phyloP scores from a whole-genome alignment of 2,888 invertebrate species.

The Drosophila anceps region DNA sequence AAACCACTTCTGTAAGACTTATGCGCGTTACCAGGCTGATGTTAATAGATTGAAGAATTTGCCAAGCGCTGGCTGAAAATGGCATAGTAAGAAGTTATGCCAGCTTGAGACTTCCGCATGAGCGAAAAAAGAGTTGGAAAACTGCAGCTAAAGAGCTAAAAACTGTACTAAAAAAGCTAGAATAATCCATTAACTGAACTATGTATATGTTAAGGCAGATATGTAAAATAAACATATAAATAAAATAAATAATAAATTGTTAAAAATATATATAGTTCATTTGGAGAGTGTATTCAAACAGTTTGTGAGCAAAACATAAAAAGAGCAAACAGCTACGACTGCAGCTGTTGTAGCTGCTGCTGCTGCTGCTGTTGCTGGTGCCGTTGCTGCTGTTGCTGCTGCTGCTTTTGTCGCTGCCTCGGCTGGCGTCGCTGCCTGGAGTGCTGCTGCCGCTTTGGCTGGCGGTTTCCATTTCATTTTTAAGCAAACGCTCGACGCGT shows the following conservation, averaged over 20 bases:
- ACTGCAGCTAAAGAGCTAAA: not conserved
- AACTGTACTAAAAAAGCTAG: too few species aligned
- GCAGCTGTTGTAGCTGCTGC: not conserved
- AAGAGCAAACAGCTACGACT: not conserved
- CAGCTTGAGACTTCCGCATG: not conserved
- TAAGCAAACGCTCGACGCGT: slow-evolving; percentile 81
- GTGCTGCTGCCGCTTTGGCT: slow-evolving; percentile 19
- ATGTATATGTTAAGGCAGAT: too few species aligned
- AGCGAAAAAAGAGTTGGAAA: not conserved
- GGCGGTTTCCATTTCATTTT: slow-evolving; percentile 83
- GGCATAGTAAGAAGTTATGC: not conserved
- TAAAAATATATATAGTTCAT: too few species aligned
- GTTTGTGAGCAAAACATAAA: not conserved
- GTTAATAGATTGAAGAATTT: not conserved
- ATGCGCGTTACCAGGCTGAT: not conserved
- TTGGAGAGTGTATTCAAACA: slow-evolving; percentile 5
- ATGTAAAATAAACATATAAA: too few species aligned
- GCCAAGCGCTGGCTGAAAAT: not conserved
- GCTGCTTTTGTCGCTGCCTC: slow-evolving; percentile 11
- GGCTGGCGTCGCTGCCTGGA: slow-evolving; percentile 34
- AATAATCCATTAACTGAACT: too few species aligned
- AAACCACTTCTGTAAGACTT: not conserved
- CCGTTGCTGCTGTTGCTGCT: slow-evolving; percentile 6
- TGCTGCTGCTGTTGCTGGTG: not conserved
- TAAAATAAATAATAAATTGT: too few species aligned